Evolutionary conservation across 2,113 vertebrate genomes (phyloP), one percentile per base, ranked within the genome.

Genomic region (Upupa epops): DNA sequence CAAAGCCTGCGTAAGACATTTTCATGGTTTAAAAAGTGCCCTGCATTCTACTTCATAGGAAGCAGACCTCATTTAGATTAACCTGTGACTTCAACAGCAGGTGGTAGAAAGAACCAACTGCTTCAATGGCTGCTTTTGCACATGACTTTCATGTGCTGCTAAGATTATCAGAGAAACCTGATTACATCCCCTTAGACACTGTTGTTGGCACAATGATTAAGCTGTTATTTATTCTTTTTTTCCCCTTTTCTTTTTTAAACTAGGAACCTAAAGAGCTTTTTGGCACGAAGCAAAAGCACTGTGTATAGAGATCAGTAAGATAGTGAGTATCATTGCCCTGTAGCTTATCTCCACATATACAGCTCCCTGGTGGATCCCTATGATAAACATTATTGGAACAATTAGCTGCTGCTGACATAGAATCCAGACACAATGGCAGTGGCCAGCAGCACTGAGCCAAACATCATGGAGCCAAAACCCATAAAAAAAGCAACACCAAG

Each of bases 311-410:
- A 98, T 98, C 96, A 97, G 96, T 80, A 86, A 98, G 98, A 98
- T 98, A 98, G 97, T 87, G 95, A 96, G 95, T 98, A 97, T 98
- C 98, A 96, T 97, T 97, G 97, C 97, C 97, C 96, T 96, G 97
- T 97, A 98, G 98, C 98, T 98, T 98, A 98, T 98, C 98, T 98
- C 94, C 97, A 97, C 97, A 97, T 97, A 98, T 98, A 98, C 98
- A 98, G 98, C 97, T 98, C 98, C 98, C 98, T 97, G 94, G 97
- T 98, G 98, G 97, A 97, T 98, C 97, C 94, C 95, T 96, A 98
- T 97, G 97, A 98, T 98, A 98, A 98, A 98, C 98, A 98, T 98
- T 98, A 98, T 97, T 98, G 97, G 97, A 98, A 98, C 98, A 98
- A 98, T 98, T 98, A 98, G 97, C 97, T 97, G 95, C 96, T 93